These are phyloP conservation scores for Ypsolopha sequella DNA, from an alignment of 2,888 invertebrate species.

Conservation along the genomic window DNA sequence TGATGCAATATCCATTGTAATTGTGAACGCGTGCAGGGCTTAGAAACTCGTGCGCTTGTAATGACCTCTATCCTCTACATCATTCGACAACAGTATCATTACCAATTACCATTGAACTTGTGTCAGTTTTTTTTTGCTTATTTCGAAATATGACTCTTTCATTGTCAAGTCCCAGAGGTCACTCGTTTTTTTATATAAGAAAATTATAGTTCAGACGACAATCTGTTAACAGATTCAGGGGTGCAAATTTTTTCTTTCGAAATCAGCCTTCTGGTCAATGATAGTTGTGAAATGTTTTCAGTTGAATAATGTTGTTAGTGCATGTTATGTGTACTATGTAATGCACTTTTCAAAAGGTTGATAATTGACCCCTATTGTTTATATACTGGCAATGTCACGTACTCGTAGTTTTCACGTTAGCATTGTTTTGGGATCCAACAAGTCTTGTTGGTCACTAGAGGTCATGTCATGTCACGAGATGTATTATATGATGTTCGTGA, in stretches of 20 bases:
- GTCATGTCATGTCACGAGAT: too few species aligned
- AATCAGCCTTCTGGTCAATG: slow-evolving; percentile 42
- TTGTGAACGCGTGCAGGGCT: background rate
- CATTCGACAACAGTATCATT: slow-evolving; percentile 5
- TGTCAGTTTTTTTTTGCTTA: slow-evolving; percentile 23
- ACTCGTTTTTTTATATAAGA: slow-evolving; percentile 8
- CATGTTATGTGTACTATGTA: slow-evolving; percentile 23
- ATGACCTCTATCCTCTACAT: background rate
- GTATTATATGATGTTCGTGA: too few species aligned
- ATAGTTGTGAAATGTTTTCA: slow-evolving; percentile 40
- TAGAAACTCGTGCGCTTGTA: slow-evolving; percentile 1
- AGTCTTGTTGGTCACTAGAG: too few species aligned
- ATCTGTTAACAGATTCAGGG: slow-evolving; percentile 30
- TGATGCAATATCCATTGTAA: background rate
- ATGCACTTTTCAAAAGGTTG: slow-evolving; percentile 27
- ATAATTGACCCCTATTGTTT: slow-evolving; percentile 40
- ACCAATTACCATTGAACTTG: slow-evolving; percentile 48
- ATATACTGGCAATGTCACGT: slow-evolving; percentile 28
- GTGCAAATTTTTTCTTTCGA: slow-evolving; percentile 48
- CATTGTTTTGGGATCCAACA: too few species aligned
- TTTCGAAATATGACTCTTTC: slow-evolving; percentile 23
- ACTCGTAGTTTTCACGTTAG: slow-evolving; percentile 9
- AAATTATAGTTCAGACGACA: slow-evolving; percentile 45
- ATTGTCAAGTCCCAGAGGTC: slow-evolving; percentile 25
- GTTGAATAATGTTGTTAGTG: slow-evolving; percentile 54